Conservation (phyloP, 2,113 vertebrate genomes). For the Sisor rabdophorus region DNA sequence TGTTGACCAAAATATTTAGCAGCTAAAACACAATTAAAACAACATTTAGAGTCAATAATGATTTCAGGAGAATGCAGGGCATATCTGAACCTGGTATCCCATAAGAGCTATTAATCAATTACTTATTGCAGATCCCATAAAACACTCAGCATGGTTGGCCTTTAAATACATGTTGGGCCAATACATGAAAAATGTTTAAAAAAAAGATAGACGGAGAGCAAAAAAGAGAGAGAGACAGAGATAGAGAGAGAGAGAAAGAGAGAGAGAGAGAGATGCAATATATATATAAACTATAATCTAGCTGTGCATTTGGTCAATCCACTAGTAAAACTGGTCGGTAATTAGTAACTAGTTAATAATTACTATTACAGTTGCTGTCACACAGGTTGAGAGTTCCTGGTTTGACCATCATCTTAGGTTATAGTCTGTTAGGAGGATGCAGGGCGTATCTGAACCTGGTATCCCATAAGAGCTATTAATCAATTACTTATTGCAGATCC, state of each 20-base stretch:
- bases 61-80: slow-evolving; percentile 12
- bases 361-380: neutral
- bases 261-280: too few relatives aligned
- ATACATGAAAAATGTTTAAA: slow-evolving; percentile 28
- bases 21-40: slow-evolving; percentile 40
- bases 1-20: slow-evolving; percentile 31
- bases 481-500: slow-evolving; percentile 40
- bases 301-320: neutral
- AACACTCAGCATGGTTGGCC: slow-evolving; percentile 34
- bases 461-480: slow-evolving; percentile 34
- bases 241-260: too few relatives aligned
- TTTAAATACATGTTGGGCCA: slow-evolving; percentile 35
- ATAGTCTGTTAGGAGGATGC: slow-evolving; percentile 3
- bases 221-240: too few relatives aligned
- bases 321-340: neutral
- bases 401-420: neutral
- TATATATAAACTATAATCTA: too few relatives aligned
- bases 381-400: neutral
- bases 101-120: slow-evolving; percentile 42
- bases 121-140: slow-evolving; percentile 43
- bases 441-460: slow-evolving; percentile 29
- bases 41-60: slow-evolving; percentile 29
- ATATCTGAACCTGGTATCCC: slow-evolving; percentile 28
- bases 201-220: too few relatives aligned
- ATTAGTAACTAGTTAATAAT: too few relatives aligned